Percentiles rank a stretch among this genome's conserved stretches.
Evolutionary conservation across 2,888 invertebrate genomes (phyloP).

Genomic region (Pherbina coryleti): DNA sequence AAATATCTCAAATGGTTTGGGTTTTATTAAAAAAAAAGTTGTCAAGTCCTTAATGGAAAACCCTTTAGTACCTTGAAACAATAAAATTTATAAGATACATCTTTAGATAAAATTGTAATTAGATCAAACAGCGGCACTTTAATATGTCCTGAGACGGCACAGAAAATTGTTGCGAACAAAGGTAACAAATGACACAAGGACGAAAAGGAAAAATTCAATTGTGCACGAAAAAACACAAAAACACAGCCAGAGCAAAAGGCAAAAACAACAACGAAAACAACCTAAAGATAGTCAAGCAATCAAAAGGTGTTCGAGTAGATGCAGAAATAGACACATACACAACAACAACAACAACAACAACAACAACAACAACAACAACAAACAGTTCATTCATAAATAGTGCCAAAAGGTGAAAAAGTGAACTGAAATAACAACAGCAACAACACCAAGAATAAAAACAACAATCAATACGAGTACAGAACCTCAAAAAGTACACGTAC

Average conservation of each 20-base stretch:
- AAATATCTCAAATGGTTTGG: no score
- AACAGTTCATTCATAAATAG: slow-evolving; percentile 11
- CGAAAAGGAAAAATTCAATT: not conserved
- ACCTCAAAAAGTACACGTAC: not conserved
- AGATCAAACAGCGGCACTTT: not conserved
- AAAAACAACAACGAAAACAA: not conserved
- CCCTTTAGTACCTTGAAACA: no score
- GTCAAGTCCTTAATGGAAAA: no score
- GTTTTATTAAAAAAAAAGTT: no score
- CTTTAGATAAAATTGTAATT: not conserved
- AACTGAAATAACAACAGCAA: not conserved
- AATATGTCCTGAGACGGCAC: not conserved
- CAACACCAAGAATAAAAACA: not conserved
- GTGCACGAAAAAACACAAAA: slow-evolving; percentile 8
- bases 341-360: no score
- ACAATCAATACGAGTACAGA: not conserved
- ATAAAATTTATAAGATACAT: no score
- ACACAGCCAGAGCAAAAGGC: not conserved
- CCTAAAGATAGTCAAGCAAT: slow-evolving; percentile 15
- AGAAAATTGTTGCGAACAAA: not conserved
- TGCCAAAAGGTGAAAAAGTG: slow-evolving; percentile 3
- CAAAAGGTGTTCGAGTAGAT: slow-evolving; percentile 34
- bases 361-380: slow-evolving; percentile 30
- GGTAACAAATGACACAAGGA: not conserved
- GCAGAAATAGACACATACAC: slow-evolving; percentile 14